Evolutionary conservation across 2,888 invertebrate species (phyloP).

Genomic region (Parapristionchus giblindavisi): DNA sequence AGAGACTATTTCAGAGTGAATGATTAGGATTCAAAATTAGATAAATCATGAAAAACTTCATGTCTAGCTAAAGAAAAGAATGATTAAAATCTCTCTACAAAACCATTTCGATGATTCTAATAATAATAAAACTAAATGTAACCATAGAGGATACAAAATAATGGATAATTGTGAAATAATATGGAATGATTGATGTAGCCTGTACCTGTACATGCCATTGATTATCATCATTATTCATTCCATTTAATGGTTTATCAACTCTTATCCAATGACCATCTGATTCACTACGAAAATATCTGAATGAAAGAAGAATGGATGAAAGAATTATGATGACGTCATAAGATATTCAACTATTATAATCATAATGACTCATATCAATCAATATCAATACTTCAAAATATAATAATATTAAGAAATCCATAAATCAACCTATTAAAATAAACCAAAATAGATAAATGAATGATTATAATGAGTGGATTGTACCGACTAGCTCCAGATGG

Average conservation of each 20-base stretch:
- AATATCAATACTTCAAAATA: too few species aligned
- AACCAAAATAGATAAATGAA: background rate
- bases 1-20: too few species aligned
- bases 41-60: too few species aligned
- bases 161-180: background rate
- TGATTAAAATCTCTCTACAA: too few species aligned
- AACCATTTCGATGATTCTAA: too few species aligned
- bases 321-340: background rate
- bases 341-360: background rate
- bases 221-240: slow-evolving; percentile 7
- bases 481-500: slow-evolving; percentile 10
- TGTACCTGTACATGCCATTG: slow-evolving; percentile 42
- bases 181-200: background rate
- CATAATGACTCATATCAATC: too few species aligned
- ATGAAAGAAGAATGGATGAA: too few species aligned
- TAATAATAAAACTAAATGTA: background rate
- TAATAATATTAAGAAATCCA: too few species aligned
- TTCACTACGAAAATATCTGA: slow-evolving; percentile 41
- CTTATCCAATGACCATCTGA: slow-evolving; percentile 35
- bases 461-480: background rate
- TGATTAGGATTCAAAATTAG: too few species aligned
- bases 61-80: too few species aligned
- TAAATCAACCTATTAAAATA: background rate
- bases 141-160: background rate
- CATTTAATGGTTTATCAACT: slow-evolving; percentile 21